Conservation (phyloP, 1,140 invertebrate genomes). For the Batillaria attramentaria region DNA sequence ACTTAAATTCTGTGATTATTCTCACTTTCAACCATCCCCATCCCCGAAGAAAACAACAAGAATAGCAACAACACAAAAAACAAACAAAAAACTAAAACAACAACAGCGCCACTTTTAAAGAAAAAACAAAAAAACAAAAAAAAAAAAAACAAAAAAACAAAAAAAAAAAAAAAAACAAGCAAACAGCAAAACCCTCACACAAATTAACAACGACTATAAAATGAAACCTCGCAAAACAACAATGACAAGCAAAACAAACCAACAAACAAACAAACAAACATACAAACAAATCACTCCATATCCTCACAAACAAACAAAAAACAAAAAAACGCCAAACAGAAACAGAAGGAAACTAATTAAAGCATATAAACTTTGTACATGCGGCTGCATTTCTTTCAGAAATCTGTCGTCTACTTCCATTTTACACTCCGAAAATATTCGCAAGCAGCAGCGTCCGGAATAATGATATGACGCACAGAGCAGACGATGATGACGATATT, state of each 20-base stretch:
- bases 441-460: background rate
- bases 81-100: background rate
- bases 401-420: background rate
- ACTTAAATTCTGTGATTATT: background rate
- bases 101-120: background rate
- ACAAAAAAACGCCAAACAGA: background rate
- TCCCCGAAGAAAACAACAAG: background rate
- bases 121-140: too few relatives aligned
- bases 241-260: background rate
- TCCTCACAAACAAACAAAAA: background rate
- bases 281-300: too few relatives aligned
- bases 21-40: background rate
- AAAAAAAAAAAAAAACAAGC: too few relatives aligned
- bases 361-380: background rate
- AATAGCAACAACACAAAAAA: background rate
- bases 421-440: background rate
- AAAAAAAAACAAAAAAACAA: too few relatives aligned
- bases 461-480: background rate
- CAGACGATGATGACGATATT: background rate
- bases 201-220: too few relatives aligned
- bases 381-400: background rate
- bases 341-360: background rate
- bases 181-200: too few relatives aligned
- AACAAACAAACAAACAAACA: background rate
- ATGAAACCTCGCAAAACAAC: too few relatives aligned